Evolutionary conservation across 2,888 invertebrate genomes (phyloP).

Genomic region (Tubulanus polymorphus): DNA sequence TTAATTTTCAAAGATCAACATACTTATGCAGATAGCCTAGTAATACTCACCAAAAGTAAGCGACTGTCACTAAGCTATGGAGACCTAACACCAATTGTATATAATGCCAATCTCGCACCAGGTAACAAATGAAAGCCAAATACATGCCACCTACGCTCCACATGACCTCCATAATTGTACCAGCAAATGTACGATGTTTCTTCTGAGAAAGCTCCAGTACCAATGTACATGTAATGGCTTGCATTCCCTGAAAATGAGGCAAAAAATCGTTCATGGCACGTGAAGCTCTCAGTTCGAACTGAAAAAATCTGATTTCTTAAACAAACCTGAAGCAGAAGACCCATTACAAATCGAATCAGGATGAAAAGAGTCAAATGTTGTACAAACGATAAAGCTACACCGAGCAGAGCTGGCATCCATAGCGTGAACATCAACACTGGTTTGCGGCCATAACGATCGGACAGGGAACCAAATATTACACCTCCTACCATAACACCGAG

Average conservation of each 20-base stretch:
- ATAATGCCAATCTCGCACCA: slow-evolving; percentile 57
- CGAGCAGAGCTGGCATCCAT: slow-evolving; percentile 28
- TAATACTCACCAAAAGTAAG: slow-evolving; percentile 49
- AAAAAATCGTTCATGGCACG: neutral
- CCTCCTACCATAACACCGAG: slow-evolving; percentile 44
- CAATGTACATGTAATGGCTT: slow-evolving; percentile 57
- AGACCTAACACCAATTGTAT: slow-evolving; percentile 57
- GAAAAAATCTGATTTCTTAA: neutral
- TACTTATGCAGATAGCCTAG: no score
- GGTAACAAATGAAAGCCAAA: slow-evolving; percentile 54
- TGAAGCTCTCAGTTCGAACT: neutral
- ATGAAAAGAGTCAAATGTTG: slow-evolving; percentile 31
- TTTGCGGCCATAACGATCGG: slow-evolving; percentile 39
- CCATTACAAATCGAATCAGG: slow-evolving; percentile 33
- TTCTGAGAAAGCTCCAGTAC: slow-evolving; percentile 57
- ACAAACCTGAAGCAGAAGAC: slow-evolving; percentile 38
- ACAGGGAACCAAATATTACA: slow-evolving; percentile 37
- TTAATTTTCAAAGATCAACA: no score
- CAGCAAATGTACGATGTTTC: slow-evolving; percentile 55
- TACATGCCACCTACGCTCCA: slow-evolving; percentile 56
- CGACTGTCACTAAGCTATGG: slow-evolving; percentile 55
- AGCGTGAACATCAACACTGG: slow-evolving; percentile 33
- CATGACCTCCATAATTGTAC: slow-evolving; percentile 55
- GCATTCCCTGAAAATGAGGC: slow-evolving; percentile 52
- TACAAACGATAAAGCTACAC: slow-evolving; percentile 30